Base-by-base conservation (phyloP, 2,797 vertebrate genomes). In the Esox masquinongy region DNA sequence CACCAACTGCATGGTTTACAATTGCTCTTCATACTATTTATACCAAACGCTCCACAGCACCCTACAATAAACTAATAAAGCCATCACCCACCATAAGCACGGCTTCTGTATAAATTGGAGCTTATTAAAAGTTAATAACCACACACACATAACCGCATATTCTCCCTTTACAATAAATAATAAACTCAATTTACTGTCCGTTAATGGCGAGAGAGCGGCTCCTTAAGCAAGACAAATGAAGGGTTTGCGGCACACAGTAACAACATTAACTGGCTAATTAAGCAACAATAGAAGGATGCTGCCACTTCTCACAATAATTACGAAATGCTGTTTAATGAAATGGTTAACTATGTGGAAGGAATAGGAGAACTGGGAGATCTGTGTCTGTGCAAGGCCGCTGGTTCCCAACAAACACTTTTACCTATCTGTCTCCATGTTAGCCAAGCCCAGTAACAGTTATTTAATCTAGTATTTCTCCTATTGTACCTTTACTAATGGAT, bases 211-310 rank as follows among this genome's bases (percentile, higher is more conserved):
- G 77, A 87, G 88, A 91, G 90, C 88, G 83, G 86, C 91, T 94
- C 85, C 90, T 94, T 94, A 93, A 94, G 92, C 88, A 93, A 93
- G 94, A 94, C 92, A 93, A 94, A 94, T 94, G 92, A 92, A 92
- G 85, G 90, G 90, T 92, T 93, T 92, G 92, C 87, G 84, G 91
- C 88, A 81, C 79, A 83, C 90, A 88, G 91, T 93, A 95, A 95
- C 92, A 93, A 93, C 91, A 94, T 94, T 95, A 93, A 86, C 91
- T 92, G 93, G 90, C 89, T 94, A 94, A 94, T 94, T 94, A 94
- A 93, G 94, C 92, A 93, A 93, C 93, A 94, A 92, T 89, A 80
- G 89, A 87, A 90, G 56, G 91, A 94, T 88, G 91, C 90, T 72
- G 80, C 83, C 74, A 88, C 92, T 86, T 85, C 86, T 77, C 74